Conservation (phyloP, 2,113 vertebrate genomes). For the Cnemophilus loriae region DNA sequence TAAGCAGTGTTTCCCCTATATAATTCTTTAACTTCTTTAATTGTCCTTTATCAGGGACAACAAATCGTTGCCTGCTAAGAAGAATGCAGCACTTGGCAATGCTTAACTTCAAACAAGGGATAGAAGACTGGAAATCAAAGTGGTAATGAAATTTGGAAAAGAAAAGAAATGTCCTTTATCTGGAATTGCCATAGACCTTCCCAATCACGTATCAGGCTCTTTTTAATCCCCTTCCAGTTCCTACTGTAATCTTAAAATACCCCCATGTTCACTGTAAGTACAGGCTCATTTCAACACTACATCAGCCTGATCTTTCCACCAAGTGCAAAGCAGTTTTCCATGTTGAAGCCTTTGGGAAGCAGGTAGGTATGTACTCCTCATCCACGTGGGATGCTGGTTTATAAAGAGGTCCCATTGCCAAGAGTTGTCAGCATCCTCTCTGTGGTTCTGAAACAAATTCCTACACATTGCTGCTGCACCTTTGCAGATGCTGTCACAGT, state of each 20-base stretch:
- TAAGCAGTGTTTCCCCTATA: neutral
- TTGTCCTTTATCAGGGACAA: neutral
- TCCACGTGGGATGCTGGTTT: neutral
- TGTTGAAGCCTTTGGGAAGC: neutral
- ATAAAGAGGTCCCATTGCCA: neutral
- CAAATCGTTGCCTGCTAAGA: neutral
- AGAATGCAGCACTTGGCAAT: neutral
- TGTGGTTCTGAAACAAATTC: neutral
- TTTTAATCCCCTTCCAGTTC: neutral
- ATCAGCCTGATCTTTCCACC: neutral
- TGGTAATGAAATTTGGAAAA: neutral
- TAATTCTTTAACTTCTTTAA: neutral
- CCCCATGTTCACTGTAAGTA: neutral
- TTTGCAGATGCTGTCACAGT: neutral
- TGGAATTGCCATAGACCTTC: neutral
- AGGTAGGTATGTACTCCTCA: neutral
- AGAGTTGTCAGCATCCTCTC: neutral
- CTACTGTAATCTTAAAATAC: neutral
- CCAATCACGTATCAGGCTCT: neutral
- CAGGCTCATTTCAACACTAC: neutral
- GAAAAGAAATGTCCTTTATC: neutral
- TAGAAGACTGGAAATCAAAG: neutral
- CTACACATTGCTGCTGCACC: neutral
- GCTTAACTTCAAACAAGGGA: neutral
- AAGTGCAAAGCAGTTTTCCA: neutral